phyloP scores from a whole-genome alignment of 2,888 invertebrate genomes.

The Phasia obesa region DNA sequence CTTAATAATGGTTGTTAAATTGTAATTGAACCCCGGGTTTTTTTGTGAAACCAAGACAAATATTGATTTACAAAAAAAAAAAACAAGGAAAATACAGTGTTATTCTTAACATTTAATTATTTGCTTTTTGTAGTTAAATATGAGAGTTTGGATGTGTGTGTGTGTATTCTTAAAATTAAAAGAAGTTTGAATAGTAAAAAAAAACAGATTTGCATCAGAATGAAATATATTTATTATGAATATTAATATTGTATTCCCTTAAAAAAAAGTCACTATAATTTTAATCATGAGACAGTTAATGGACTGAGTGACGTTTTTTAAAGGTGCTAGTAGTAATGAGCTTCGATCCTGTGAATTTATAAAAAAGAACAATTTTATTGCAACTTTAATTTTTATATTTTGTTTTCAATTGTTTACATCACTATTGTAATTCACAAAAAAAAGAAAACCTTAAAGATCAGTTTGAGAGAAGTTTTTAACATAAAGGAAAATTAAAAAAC shows the following conservation, averaged over 20 bases:
- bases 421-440: too few relatives aligned
- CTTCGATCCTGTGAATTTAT: too few relatives aligned
- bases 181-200: conserved; percentile 49
- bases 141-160: conserved; percentile 1
- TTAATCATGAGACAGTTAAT: conserved; percentile 39
- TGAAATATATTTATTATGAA: conserved; percentile 13
- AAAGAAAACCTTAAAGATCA: too few relatives aligned
- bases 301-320: not conserved
- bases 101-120: conserved; percentile 45
- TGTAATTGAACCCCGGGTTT: conserved; percentile 71
- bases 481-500: too few relatives aligned
- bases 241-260: conserved; percentile 21
- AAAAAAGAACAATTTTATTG: too few relatives aligned
- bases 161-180: conserved; percentile 32
- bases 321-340: not conserved
- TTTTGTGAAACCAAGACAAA: conserved; percentile 67
- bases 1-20: conserved; percentile 71
- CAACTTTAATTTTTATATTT: too few relatives aligned
- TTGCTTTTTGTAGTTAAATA: conserved; percentile 3
- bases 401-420: too few relatives aligned
- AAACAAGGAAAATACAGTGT: conserved; percentile 18
- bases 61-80: conserved; percentile 70
- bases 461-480: too few relatives aligned
- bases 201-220: not conserved
- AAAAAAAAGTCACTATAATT: conserved; percentile 1